Evolutionary conservation across 2,797 vertebrate species (phyloP), one percentile per base, ranked within the genome.

Genomic region (Meda fulgida): DNA sequence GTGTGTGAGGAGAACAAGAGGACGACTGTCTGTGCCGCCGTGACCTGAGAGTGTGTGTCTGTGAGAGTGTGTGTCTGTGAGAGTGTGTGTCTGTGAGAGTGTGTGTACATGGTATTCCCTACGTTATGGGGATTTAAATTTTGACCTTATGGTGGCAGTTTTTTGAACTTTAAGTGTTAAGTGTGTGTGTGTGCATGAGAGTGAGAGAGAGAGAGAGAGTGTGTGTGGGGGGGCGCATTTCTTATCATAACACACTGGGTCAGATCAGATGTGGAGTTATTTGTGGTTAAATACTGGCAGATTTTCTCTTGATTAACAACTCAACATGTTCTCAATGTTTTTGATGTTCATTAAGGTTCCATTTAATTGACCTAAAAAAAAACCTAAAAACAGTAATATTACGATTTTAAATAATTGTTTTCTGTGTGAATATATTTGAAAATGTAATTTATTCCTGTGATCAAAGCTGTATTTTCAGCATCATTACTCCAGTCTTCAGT

Each of bases 281-380:
- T 89, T 87, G 67, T 90, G 89, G 87, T 82, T 89, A 86, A 89
- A 92, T 34, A 85, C 86, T 87, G 91, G 92, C 93, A 94, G 94
- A 93, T n/a, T 94, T 93, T 86, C 81, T 34, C 58, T 53, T 72
- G 51, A 81, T 88, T 69, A 84, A 69, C 51, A 53, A 76, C 60
- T n/a, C 77, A 82, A 58, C 69, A 51, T 80, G 72, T 84, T 10
- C 38, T 73, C 58, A 3, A 55, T 55, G 3, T 58, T n/a, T 55
- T 11, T 58, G 3, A 58, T n/a, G 55, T 58, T 10, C 4, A 26
- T 11, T n/a, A 13, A 26, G 1, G 55, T 2, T 60, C 55, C 55
- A 11, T 58, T 58, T 58, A 26, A 26, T 60, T 60, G n/a, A 26
- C n/a, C 4, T 13, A n/a, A n/a, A 58, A 58, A 23, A 58, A 2